These are phyloP conservation scores for Sabatieria punctata DNA, from an alignment of 2,888 invertebrate genomes.

Conservation along the genomic window DNA sequence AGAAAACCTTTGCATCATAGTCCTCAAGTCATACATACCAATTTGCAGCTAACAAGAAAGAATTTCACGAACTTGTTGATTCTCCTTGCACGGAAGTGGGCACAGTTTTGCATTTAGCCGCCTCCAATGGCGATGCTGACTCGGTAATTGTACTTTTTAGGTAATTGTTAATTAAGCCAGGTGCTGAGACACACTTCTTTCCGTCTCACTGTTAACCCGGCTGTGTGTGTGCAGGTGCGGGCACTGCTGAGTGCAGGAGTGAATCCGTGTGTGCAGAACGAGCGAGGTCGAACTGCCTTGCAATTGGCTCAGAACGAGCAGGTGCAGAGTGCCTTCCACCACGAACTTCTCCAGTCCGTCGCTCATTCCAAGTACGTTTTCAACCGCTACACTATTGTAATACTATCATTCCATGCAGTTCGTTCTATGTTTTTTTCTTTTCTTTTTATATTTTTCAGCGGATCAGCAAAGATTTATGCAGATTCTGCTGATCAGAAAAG, in stretches of 20 bases:
- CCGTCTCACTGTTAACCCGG: no score
- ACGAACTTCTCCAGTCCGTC: constrained; percentile 45
- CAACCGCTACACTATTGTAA: no score
- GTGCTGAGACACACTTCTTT: no score
- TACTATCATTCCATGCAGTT: no score
- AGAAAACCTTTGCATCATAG: no score
- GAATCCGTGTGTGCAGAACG: constrained; percentile 44
- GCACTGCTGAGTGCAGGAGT: constrained; percentile 44
- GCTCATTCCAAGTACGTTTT: constrained; percentile 45
- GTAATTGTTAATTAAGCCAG: constrained; percentile 36
- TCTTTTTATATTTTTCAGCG: constrained; percentile 15
- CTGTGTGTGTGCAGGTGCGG: no score
- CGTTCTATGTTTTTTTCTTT: no score
- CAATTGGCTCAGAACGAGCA: constrained; percentile 38
- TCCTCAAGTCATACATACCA: no score
- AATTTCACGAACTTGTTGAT: background rate
- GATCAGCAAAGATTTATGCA: background rate
- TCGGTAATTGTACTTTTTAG: background rate
- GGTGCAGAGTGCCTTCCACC: constrained; percentile 43
- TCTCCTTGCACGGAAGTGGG: constrained; percentile 36
- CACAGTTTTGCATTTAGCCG: constrained; percentile 42
- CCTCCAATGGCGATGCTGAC: constrained; percentile 14
- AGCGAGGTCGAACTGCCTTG: constrained; percentile 41
- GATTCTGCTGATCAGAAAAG: background rate
- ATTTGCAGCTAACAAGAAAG: no score